A percentile compares a stretch with the other conserved stretches of the same genome.
phyloP scores from a whole-genome alignment of 2,113 vertebrate species.

The Cinclus cinclus region DNA sequence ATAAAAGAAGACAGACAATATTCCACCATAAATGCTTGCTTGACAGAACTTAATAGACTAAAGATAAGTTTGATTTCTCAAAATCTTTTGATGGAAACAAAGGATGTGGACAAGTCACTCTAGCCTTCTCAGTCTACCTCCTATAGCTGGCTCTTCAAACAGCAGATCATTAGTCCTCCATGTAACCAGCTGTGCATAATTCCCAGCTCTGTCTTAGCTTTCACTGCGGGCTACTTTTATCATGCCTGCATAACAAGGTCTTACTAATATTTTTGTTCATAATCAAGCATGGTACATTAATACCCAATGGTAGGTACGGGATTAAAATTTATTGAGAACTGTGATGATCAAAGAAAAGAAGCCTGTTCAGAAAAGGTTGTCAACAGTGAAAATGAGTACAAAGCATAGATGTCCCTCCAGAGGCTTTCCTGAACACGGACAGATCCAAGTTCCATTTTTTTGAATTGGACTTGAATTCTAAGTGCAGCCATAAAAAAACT shows the following conservation, averaged over 20 bases:
- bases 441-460: background rate
- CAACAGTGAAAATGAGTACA: background rate
- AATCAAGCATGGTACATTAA: background rate
- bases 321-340: background rate
- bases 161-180: background rate
- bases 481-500: background rate
- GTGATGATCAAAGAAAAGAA: background rate
- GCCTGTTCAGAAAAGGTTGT: background rate
- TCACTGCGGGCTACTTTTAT: background rate
- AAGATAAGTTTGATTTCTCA: background rate
- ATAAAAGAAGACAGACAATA: background rate
- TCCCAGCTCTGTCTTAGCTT: background rate
- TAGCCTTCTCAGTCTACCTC: background rate
- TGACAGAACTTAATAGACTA: background rate
- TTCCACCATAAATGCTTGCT: background rate
- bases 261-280: background rate
- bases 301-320: background rate
- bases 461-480: background rate
- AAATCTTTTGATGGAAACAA: background rate
- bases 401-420: background rate
- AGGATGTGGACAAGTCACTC: background rate
- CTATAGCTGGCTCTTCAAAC: background rate
- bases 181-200: background rate
- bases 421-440: background rate
- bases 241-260: background rate